Evolutionary conservation across 2,888 invertebrate genomes (phyloP), one percentile per base, ranked within the genome.

Genomic region (Dynastes maya): DNA sequence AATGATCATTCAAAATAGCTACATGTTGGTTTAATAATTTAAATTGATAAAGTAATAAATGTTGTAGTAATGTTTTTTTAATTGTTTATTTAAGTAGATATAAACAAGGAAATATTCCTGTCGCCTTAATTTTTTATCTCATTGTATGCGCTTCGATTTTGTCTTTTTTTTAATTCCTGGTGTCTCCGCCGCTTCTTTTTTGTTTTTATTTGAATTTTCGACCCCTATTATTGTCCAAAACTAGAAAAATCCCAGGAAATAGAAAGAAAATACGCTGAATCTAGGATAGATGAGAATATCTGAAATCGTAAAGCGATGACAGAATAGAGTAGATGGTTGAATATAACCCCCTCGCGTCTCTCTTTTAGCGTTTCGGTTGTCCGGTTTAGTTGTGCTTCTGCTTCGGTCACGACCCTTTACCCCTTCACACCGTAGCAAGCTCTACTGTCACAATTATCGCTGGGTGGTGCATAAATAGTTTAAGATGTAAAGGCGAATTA

Each of bases 381-480:
- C 81, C 83, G 82, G 81, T 79, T 80, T 68, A 68, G 67, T 68
- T 45, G 49, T 61, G 61, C 40, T 61, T 61, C 40, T 61, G 61
- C 72, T 72, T 79, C 83, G 82, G 82, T 82, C 82, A 81, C 79
- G 81, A 80, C 81, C 80, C 82, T 77, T 55, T 78, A 78, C 80
- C 78, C 81, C 84, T 81, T 82, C 83, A 79, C 82, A 81, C 80
- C 83, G 81, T 83, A 78, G 80, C 81, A 78, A 80, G 79, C 79
- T 80, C 78, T 77, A 81, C 82, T 83, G 83, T 84, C 83, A 83
- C 82, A 82, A 83, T 84, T 84, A 81, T 81, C 80, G 84, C 82
- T 84, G 84, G 84, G 84, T 84, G 85, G 84, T 84, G 84, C 83
- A 84, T 81, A 80, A 40, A 65, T 71, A 78, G 79, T 74, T 45